A percentile compares a stretch with the other conserved stretches of the same genome.
phyloP scores from a whole-genome alignment of 2,797 vertebrate genomes.

The Aythya fuligula region DNA sequence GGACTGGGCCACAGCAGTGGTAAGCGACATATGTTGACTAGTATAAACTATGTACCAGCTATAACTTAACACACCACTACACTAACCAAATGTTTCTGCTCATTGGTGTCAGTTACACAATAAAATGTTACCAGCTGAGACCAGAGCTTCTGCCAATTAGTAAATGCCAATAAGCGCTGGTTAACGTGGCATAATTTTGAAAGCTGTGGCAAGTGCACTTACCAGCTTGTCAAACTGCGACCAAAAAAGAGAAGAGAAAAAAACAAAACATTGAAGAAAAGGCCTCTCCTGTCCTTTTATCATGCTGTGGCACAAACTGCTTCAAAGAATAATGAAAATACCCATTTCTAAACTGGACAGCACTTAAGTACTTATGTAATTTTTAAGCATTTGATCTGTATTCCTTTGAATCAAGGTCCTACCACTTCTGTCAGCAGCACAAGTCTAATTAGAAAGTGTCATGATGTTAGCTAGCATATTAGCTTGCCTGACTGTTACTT shows the following conservation, averaged over 20 bases:
- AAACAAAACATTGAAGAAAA: not conserved
- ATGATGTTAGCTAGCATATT: not conserved
- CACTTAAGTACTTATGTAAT: not conserved
- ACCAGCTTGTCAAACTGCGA: not conserved
- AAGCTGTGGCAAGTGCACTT: not conserved
- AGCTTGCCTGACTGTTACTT: conserved; percentile 13
- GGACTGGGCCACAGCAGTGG: not conserved
- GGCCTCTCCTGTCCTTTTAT: not conserved
- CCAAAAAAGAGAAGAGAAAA: not conserved
- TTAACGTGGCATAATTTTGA: not conserved
- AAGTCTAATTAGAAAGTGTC: conserved; percentile 13
- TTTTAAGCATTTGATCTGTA: not conserved
- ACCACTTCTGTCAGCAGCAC: conserved; percentile 16
- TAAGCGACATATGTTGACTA: not conserved
- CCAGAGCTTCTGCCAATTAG: not conserved
- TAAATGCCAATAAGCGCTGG: not conserved
- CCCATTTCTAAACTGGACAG: not conserved
- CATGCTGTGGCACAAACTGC: not conserved
- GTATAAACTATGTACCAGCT: not conserved
- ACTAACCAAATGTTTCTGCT: not conserved
- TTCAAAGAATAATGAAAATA: not conserved
- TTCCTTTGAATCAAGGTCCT: not conserved
- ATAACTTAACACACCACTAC: not conserved
- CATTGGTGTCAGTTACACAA: not conserved
- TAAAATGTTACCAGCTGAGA: not conserved